Conservation (phyloP, 2,797 vertebrate genomes). For the Tolypeutes matacus region DNA sequence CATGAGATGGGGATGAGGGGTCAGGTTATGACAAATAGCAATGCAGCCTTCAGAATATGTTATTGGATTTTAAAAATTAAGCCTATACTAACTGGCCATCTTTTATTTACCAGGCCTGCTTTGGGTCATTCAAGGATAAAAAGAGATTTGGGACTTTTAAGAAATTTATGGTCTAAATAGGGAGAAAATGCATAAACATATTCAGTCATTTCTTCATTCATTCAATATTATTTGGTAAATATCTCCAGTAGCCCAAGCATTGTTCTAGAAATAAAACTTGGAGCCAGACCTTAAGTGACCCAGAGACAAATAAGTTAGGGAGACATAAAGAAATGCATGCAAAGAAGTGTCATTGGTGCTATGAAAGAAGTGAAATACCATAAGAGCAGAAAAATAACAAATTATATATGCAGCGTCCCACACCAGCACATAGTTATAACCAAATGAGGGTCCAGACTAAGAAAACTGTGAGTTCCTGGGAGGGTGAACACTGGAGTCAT, state of each 20-base stretch:
- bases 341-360: background rate
- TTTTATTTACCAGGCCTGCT: background rate
- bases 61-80: background rate
- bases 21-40: background rate
- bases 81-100: background rate
- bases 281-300: background rate
- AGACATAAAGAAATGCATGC: background rate
- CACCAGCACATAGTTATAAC: no score
- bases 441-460: background rate
- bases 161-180: background rate
- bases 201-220: background rate
- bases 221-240: background rate
- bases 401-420: background rate
- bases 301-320: background rate
- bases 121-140: background rate
- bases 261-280: background rate
- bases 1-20: rapidly evolving
- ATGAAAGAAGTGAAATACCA: background rate
- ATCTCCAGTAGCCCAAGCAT: background rate
- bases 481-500: rapidly evolving
- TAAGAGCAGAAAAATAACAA: background rate
- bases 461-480: background rate
- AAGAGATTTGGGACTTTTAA: background rate
- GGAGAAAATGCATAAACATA: background rate
- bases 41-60: background rate